A percentile compares a stretch with the other conserved stretches of the same genome.
These are phyloP conservation scores for Poecilia picta DNA, from an alignment of 2,797 vertebrate species.

Conservation along the genomic window DNA sequence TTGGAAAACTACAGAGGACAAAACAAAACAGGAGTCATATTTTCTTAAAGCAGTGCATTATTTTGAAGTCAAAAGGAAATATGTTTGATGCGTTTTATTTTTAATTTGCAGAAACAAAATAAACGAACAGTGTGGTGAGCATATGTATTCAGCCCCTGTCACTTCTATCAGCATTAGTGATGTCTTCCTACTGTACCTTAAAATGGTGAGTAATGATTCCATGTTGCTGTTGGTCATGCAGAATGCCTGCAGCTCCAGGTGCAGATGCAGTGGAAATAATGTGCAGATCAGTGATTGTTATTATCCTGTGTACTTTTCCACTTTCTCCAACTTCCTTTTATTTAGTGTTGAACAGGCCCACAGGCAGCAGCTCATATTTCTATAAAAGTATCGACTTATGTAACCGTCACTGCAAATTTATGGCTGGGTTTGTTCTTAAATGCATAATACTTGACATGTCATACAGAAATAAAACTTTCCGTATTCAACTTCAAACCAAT, in stretches of 20 bases:
- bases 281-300: neutral
- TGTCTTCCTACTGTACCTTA: no score
- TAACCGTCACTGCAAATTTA: neutral
- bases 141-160: neutral
- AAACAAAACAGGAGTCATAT: neutral
- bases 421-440: neutral
- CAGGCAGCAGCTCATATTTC: neutral
- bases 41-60: neutral
- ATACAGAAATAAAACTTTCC: neutral
- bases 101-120: neutral
- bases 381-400: neutral
- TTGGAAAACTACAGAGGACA: constrained; percentile 54
- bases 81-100: neutral
- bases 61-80: neutral
- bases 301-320: no score
- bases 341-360: neutral
- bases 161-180: neutral
- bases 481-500: neutral
- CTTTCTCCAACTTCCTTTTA: neutral
- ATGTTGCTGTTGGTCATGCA: neutral
- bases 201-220: neutral
- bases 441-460: no score
- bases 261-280: neutral
- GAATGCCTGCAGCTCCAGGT: neutral
- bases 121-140: neutral